A percentile compares a stretch with the other conserved stretches of the same genome.
phyloP scores from a whole-genome alignment of 2,888 invertebrate genomes.

The Cremastinae sp. region DNA sequence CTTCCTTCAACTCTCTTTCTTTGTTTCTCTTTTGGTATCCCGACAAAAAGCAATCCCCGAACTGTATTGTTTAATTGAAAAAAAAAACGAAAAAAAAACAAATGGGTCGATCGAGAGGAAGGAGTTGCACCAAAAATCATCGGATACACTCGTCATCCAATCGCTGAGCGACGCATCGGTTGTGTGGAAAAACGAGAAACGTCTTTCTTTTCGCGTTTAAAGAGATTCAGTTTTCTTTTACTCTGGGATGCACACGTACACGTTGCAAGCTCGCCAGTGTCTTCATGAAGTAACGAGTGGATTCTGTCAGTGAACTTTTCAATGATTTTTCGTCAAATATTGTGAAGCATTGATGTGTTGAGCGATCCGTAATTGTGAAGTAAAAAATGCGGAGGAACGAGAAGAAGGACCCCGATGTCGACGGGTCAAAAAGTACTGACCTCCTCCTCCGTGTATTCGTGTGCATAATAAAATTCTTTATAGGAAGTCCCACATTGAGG shows the following conservation, averaged over 20 bases:
- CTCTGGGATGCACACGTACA: not conserved
- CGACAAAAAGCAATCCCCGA: slow-evolving; percentile 25
- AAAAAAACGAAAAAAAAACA: slow-evolving; percentile 4
- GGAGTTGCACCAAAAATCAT: slow-evolving; percentile 35
- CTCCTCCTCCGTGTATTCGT: slow-evolving; percentile 26
- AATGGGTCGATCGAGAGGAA: slow-evolving; percentile 6
- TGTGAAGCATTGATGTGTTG: slow-evolving; percentile 63
- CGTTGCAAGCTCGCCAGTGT: slow-evolving; percentile 31
- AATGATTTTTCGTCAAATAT: slow-evolving; percentile 51
- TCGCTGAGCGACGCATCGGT: slow-evolving; percentile 25
- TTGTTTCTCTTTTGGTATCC: slow-evolving; percentile 18
- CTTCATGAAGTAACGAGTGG: slow-evolving; percentile 38
- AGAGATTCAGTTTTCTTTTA: not conserved
- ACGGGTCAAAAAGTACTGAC: slow-evolving; percentile 21
- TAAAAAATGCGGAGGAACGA: slow-evolving; percentile 49
- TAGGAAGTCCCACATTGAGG: not conserved
- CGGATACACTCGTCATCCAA: slow-evolving; percentile 32
- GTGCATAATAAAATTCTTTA: slow-evolving; percentile 61
- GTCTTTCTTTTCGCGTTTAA: slow-evolving; percentile 11
- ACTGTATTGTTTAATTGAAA: slow-evolving; percentile 25
- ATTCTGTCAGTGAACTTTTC: slow-evolving; percentile 21
- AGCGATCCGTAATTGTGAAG: slow-evolving; percentile 66
- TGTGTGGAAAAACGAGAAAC: slow-evolving; percentile 16
- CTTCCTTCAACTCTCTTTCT: slow-evolving; percentile 10
- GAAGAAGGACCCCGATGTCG: slow-evolving; percentile 20